Percentiles rank a stretch among this genome's conserved stretches.
Evolutionary conservation across 1,140 invertebrate genomes (phyloP).

Genomic region (Leptinotarsa defecta): DNA sequence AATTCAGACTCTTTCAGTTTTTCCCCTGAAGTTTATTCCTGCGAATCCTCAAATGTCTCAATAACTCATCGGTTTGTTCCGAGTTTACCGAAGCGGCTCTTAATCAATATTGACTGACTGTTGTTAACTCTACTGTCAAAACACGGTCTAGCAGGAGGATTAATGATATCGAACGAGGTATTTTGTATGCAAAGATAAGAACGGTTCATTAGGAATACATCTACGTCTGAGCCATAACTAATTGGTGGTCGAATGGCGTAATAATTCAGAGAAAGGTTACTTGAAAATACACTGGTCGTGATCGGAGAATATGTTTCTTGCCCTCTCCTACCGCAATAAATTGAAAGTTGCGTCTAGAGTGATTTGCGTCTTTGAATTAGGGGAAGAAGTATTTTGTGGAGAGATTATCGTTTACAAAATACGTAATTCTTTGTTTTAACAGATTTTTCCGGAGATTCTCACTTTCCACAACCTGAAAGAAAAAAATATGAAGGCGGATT

Average conservation of each 20-base stretch:
- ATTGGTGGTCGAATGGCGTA: neutral
- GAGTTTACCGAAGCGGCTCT: neutral
- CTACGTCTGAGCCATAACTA: neutral
- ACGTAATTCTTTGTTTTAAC: no score
- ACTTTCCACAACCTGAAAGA: no score
- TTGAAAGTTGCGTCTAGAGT: no score
- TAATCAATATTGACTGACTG: neutral
- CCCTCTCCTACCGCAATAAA: no score
- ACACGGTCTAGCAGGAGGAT: neutral
- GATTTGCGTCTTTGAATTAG: no score
- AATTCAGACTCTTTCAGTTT: no score
- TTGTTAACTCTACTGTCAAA: neutral
- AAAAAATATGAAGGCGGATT: no score
- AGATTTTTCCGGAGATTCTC: no score
- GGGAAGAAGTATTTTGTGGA: no score
- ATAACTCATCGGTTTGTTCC: neutral
- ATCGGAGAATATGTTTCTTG: no score
- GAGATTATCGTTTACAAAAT: no score
- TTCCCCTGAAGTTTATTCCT: no score
- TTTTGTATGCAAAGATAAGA: slow-evolving; percentile 3
- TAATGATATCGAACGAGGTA: neutral
- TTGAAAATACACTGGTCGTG: neutral
- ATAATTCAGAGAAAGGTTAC: neutral
- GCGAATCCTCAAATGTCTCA: neutral
- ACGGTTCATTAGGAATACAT: slow-evolving; percentile 2